A percentile compares a stretch with the other conserved stretches of the same genome.
These are phyloP conservation scores for Brachymystax lenok DNA, from an alignment of 2,797 vertebrate species.

Conservation along the genomic window DNA sequence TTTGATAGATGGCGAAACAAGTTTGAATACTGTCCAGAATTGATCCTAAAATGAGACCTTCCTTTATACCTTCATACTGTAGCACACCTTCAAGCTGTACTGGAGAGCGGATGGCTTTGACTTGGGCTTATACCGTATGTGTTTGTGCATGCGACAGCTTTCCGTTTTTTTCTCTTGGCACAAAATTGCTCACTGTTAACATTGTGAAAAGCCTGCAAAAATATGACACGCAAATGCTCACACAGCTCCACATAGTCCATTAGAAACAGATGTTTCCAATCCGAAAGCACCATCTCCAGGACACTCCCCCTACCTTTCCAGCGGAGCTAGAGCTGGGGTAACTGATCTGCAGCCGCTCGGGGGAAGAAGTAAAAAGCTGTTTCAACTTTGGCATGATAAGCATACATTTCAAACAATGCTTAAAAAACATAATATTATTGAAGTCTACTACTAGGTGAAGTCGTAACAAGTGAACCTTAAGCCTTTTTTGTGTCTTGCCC, in stretches of 20 bases:
- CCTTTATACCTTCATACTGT: constrained; percentile 57
- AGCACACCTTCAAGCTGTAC: constrained; percentile 22
- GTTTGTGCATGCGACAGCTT: no score
- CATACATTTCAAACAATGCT: constrained; percentile 66
- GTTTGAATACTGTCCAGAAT: constrained; percentile 66
- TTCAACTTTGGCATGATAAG: constrained; percentile 71
- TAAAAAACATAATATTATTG: constrained; percentile 59
- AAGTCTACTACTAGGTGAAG: constrained; percentile 56
- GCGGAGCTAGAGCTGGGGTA: constrained; percentile 32
- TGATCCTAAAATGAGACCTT: constrained; percentile 49
- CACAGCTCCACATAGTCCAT: constrained; percentile 55
- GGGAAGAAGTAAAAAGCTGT: constrained; percentile 35
- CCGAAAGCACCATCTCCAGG: constrained; percentile 42
- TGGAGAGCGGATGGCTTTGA: constrained; percentile 50
- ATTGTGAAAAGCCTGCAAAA: no score
- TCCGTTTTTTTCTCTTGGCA: no score
- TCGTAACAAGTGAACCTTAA: constrained; percentile 58
- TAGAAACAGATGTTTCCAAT: constrained; percentile 73
- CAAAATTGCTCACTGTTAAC: no score
- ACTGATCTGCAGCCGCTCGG: constrained; percentile 45
- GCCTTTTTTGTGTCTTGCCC: constrained; percentile 65
- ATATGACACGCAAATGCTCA: constrained; percentile 63
- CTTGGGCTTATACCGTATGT: constrained; percentile 11
- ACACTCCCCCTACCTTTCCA: constrained; percentile 32
- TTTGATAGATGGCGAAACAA: constrained; percentile 67